Base-by-base conservation (phyloP, 2,797 vertebrate species). In the Microchirus variegatus region DNA sequence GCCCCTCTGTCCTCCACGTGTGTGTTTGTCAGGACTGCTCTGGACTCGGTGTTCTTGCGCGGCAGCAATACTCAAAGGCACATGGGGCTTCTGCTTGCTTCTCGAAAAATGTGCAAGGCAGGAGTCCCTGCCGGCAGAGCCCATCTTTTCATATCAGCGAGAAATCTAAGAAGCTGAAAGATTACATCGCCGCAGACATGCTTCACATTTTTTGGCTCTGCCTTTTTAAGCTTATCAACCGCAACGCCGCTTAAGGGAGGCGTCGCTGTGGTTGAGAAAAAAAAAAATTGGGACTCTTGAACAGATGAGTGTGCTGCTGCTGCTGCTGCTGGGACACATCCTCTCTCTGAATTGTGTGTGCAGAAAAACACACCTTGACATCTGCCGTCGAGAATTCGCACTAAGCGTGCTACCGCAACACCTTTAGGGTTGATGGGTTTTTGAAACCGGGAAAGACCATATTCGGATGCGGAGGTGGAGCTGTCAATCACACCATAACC, bases 171-270 rank as follows among this genome's bases (percentile, higher is more conserved):
- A 36, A 38, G 50, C n/a, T 11, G 10, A 35, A 35, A 52, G 50
- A 17, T 51, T 36, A 51, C 49, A 35, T 51, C n/a, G 14, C 15
- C n/a, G 49, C 49, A n/a, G 47, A 49, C 31, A 8, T 49, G 47
- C 47, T 22, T 51, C 49, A 51, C 49, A 51, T 51, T 51, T 16
- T 51, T 51, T 16, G 31, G 9, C 31, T 35, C 15, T 2, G 12
- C 22, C 19, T 3, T 15, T 13, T 22, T 49, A 19, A 51, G 49
- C 49, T 51, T 36, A 51, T 51, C 48, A 51, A 22, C 48, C 48
- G 14, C 48, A 36, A 36, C 31, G 48, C 48, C n/a, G 48, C 48
- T 51, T 5, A 51, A 51, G 15, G 26, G 26, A 51, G 10, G 48
- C 26, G 9, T 16, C 31, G 35, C 14, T 14, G 3, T 48, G 46